These are phyloP conservation scores for Platycheirus albimanus DNA, from an alignment of 2,888 invertebrate genomes.

Conservation along the genomic window DNA sequence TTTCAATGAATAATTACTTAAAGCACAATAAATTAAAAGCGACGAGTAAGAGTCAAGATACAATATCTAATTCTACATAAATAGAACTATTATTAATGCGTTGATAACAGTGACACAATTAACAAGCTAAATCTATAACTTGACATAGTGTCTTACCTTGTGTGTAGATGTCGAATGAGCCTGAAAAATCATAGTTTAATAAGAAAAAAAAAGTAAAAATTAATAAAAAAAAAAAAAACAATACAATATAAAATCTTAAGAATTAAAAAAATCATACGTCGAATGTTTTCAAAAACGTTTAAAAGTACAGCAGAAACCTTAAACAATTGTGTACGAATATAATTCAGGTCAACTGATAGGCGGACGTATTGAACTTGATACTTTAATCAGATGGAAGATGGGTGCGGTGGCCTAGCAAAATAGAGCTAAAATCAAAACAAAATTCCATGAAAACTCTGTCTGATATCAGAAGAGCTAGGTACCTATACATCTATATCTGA, in stretches of 20 bases:
- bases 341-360: constrained; percentile 8
- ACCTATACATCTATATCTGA: not conserved
- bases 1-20: not conserved
- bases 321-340: no score
- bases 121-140: constrained; percentile 34
- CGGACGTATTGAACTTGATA: constrained; percentile 10
- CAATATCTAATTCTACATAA: not conserved
- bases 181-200: constrained; percentile 56
- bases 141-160: constrained; percentile 60
- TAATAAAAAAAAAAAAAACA: constrained; percentile 17
- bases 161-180: constrained; percentile 60
- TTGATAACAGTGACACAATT: constrained; percentile 19
- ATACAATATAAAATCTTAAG: not conserved
- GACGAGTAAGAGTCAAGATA: not conserved
- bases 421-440: constrained; percentile 12
- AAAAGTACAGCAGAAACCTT: no score
- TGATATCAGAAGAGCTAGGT: not conserved
- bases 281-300: no score
- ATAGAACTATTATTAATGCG: constrained; percentile 1
- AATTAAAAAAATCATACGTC: constrained; percentile 1
- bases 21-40: not conserved
- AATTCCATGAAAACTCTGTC: constrained; percentile 19
- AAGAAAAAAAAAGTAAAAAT: constrained; percentile 29
- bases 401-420: not conserved
- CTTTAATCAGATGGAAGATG: constrained; percentile 19